phyloP scores from a whole-genome alignment of 2,113 vertebrate genomes.

The Albula glossodonta region DNA sequence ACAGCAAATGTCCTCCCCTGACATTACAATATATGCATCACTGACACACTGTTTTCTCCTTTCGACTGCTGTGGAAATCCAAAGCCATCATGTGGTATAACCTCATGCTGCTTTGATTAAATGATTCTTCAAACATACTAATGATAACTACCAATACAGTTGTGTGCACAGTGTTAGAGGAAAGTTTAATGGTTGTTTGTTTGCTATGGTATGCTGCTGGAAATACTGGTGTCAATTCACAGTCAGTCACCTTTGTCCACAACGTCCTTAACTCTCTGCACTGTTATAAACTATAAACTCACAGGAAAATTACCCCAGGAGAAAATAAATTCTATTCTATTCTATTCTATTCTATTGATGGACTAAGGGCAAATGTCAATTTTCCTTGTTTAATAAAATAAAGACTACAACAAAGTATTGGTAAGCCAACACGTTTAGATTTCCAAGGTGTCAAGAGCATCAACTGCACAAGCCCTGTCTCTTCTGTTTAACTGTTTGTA shows the following conservation, averaged over 20 bases:
- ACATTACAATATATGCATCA: not conserved
- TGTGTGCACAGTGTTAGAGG: not conserved
- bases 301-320: too few relatives aligned
- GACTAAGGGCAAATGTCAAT: too few relatives aligned
- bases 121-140: not conserved
- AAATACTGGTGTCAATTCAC: not conserved
- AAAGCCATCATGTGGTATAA: not conserved
- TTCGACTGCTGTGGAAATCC: not conserved
- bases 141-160: not conserved
- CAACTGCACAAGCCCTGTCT: not conserved
- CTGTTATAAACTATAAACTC: not conserved
- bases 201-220: not conserved
- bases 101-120: not conserved
- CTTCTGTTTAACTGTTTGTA: not conserved
- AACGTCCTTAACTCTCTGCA: not conserved
- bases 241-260: not conserved
- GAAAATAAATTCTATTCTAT: too few relatives aligned
- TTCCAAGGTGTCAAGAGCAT: not conserved
- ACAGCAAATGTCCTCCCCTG: slow-evolving; percentile 18
- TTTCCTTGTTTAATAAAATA: too few relatives aligned
- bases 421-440: not conserved
- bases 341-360: too few relatives aligned
- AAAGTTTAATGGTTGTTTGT: not conserved
- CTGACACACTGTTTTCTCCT: not conserved
- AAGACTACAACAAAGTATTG: too few relatives aligned